These are phyloP conservation scores for Oryctes rhinoceros DNA, from an alignment of 1,140 invertebrate species.

Conservation along the genomic window DNA sequence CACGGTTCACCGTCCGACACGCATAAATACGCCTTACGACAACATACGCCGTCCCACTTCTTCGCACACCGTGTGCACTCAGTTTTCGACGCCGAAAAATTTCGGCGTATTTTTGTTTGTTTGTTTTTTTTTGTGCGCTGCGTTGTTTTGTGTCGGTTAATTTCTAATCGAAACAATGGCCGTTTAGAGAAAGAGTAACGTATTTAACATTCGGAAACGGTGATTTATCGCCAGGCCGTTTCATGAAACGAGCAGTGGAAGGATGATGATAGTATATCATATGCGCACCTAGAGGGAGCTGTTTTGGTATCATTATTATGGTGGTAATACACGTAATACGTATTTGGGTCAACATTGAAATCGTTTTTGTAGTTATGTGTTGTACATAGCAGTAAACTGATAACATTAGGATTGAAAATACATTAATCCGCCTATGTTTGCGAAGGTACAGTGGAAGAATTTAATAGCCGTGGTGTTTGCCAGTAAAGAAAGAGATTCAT, in stretches of 20 bases:
- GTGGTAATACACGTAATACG: background rate
- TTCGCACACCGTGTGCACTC: background rate
- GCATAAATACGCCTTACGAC: slow-evolving; percentile 47
- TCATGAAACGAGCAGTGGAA: slow-evolving; percentile 27
- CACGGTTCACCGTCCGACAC: slow-evolving; percentile 45
- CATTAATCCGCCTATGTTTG: too few species aligned
- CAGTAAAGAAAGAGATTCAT: too few species aligned
- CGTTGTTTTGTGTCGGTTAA: slow-evolving; percentile 26
- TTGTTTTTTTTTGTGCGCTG: slow-evolving; percentile 11
- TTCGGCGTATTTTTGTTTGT: background rate
- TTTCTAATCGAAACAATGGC: slow-evolving; percentile 23
- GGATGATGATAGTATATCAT: slow-evolving; percentile 30
- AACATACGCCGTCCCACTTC: slow-evolving; percentile 35
- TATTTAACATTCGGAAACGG: background rate
- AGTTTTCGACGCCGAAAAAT: slow-evolving; percentile 31
- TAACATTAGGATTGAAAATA: too few species aligned
- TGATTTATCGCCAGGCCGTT: slow-evolving; percentile 28
- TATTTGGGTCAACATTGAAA: too few species aligned
- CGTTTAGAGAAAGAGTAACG: slow-evolving; percentile 11
- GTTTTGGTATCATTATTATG: background rate
- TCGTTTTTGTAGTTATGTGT: background rate
- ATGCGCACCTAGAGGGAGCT: background rate
- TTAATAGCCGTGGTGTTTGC: too few species aligned
- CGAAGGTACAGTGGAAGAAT: too few species aligned
- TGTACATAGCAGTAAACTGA: slow-evolving; percentile 9